These are phyloP conservation scores for Hipparchia sbordonii DNA, from an alignment of 2,888 invertebrate species.

Conservation along the genomic window DNA sequence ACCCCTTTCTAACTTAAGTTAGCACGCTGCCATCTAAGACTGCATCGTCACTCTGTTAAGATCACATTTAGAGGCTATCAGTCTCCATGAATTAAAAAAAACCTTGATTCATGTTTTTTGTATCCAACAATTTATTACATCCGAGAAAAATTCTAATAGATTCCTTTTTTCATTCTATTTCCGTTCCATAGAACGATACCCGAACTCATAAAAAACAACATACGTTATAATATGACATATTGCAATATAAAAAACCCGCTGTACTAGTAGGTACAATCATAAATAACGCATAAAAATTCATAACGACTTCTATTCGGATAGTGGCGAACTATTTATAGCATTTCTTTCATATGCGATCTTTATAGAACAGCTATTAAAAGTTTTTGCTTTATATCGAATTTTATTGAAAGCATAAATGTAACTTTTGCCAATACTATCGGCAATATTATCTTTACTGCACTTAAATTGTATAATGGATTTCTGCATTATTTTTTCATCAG, in stretches of 20 bases:
- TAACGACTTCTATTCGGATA: slow-evolving; percentile 34
- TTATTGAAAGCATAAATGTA: slow-evolving; percentile 16
- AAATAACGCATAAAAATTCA: slow-evolving; percentile 38
- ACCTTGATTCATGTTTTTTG: neutral
- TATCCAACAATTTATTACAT: neutral
- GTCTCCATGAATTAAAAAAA: too few relatives aligned
- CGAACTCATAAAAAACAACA: slow-evolving; percentile 31
- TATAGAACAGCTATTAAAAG: slow-evolving; percentile 27
- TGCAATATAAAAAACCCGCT: slow-evolving; percentile 34
- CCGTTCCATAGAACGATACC: slow-evolving; percentile 2
- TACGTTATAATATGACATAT: slow-evolving; percentile 31
- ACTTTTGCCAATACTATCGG: slow-evolving; percentile 9
- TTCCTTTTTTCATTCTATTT: slow-evolving; percentile 12
- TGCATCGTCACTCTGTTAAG: too few relatives aligned
- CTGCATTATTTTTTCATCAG: neutral
- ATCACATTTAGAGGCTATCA: too few relatives aligned
- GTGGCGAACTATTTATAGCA: slow-evolving; percentile 32
- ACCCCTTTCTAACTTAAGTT: too few relatives aligned
- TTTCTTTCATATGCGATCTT: slow-evolving; percentile 24
- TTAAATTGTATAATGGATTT: neutral
- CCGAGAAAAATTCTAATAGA: neutral
- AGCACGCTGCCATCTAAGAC: too few relatives aligned
- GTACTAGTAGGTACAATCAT: slow-evolving; percentile 34
- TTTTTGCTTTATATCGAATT: slow-evolving; percentile 19
- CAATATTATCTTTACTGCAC: neutral